Evolutionary conservation across 1,140 invertebrate species (phyloP), one percentile per base, ranked within the genome.

Genomic region (Druon quercuslanigerum): DNA sequence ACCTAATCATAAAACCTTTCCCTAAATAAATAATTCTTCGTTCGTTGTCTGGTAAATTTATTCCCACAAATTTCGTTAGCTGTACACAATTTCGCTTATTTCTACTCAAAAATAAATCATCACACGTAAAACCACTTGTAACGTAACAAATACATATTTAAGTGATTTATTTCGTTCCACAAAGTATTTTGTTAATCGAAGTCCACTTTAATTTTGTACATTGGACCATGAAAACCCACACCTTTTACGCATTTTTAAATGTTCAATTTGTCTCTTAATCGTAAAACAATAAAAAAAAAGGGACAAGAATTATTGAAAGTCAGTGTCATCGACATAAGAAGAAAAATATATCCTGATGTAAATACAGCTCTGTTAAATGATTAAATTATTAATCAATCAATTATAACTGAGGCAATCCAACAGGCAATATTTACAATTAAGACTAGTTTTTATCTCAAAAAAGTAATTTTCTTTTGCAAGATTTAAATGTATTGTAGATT

Each of bases 31-130:
- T 46, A 46, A 46, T 46, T 46, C 40, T 8, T 5, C 3, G 0
- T 57, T 57, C 56, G 56, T 57, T 57, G 20, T 57, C 25, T 19
- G 17, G 20, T 20, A 13, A 54, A 57, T 57, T 57, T 57, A 57
- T 57, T 57, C 19, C 19, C 9, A 19, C 19, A 33, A 57, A 20
- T 57, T 57, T 57, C 17, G 13, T 57, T 57, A 20, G 56, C 19
- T 57, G 56, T 25, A 57, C 20, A 57, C 19, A 57, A 57, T 57
- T 57, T 57, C 11, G 17, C 19, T 56, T 56, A 20, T 13, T 57
- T 25, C 20, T 20, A 57, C 11, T 33, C 25, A 25, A 13, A 57
- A 57, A 57, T 33, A 20, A 57, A 57, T 57, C 12, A 9, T 57
- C 14, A 57, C 40, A 46, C 40, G 40, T 46, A 9, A 46, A 11